These are phyloP conservation scores for Lepidocyrtinus sp. DNA, from an alignment of 2,888 invertebrate genomes.

Conservation along the genomic window DNA sequence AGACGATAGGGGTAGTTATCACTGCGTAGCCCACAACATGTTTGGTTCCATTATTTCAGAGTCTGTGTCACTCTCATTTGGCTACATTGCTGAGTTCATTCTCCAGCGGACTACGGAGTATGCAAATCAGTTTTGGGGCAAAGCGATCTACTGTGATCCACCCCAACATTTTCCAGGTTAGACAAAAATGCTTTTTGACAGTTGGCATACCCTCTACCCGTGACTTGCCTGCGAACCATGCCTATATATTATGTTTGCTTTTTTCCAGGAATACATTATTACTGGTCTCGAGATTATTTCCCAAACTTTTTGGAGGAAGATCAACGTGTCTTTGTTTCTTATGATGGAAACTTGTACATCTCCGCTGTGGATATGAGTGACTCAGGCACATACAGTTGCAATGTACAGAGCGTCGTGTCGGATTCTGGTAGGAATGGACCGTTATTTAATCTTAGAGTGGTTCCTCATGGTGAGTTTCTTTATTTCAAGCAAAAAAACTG, in stretches of 20 bases:
- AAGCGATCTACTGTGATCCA: constrained; percentile 92
- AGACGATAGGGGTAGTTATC: constrained; percentile 88
- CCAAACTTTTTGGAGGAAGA: constrained; percentile 95
- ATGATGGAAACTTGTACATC: constrained; percentile 95
- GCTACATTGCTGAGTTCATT: constrained; percentile 91
- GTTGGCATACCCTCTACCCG: too few relatives aligned
- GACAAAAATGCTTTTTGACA: constrained; percentile 3
- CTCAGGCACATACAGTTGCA: constrained; percentile 91
- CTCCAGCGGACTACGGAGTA: constrained; percentile 86
- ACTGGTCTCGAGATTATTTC: constrained; percentile 92
- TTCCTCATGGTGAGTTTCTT: constrained; percentile 84
- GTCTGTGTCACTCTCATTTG: constrained; percentile 89
- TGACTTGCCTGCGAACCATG: not conserved
- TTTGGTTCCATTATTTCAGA: constrained; percentile 92
- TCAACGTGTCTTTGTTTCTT: constrained; percentile 91
- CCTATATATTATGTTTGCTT: constrained; percentile 33
- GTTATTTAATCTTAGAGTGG: constrained; percentile 85
- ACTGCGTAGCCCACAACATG: constrained; percentile 91
- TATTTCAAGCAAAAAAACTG: too few relatives aligned
- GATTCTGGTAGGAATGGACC: constrained; percentile 92
- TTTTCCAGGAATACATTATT: constrained; percentile 82
- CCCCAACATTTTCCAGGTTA: constrained; percentile 89
- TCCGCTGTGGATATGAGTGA: constrained; percentile 93
- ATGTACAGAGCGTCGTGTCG: constrained; percentile 89
- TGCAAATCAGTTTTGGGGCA: constrained; percentile 94